Percentiles rank a stretch among this genome's conserved stretches.
Conservation (phyloP, 2,888 invertebrate genomes). For the Oscheius sp. region DNA sequence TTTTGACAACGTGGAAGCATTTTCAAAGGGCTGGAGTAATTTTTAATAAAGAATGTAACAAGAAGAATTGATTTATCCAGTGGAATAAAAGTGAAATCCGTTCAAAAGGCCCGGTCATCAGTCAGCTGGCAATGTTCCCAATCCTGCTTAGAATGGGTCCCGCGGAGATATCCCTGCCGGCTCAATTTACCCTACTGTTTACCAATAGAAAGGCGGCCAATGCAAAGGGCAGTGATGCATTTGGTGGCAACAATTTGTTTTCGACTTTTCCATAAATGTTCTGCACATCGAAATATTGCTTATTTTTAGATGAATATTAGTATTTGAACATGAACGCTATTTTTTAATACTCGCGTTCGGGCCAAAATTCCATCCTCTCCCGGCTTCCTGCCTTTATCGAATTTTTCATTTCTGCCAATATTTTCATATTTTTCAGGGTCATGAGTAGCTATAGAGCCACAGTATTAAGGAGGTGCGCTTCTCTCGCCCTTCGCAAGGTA, state of each 20-base stretch:
- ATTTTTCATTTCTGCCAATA: background rate
- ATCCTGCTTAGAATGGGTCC: conserved; percentile 3
- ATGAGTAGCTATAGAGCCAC: conserved; percentile 28
- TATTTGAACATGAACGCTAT: no score
- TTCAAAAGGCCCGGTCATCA: background rate
- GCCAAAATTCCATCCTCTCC: no score
- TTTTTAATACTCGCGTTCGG: no score
- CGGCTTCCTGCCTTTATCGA: background rate
- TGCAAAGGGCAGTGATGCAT: conserved; percentile 21
- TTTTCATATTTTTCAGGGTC: conserved; percentile 19
- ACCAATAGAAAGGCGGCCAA: conserved; percentile 20
- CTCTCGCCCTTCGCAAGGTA: conserved; percentile 20
- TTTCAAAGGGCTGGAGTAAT: background rate
- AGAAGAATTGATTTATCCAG: background rate
- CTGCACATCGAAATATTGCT: no score
- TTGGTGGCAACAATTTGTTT: conserved; percentile 10
- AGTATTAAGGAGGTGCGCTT: conserved; percentile 16
- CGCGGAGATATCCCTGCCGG: background rate
- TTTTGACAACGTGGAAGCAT: background rate
- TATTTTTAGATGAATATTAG: no score
- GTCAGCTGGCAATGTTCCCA: conserved; percentile 15
- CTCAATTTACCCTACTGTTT: background rate
- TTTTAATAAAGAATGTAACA: background rate
- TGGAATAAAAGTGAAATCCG: background rate
- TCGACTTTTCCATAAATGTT: background rate